Evolutionary conservation across 2,113 vertebrate species (phyloP).

Genomic region (Eonycteris spelaea): DNA sequence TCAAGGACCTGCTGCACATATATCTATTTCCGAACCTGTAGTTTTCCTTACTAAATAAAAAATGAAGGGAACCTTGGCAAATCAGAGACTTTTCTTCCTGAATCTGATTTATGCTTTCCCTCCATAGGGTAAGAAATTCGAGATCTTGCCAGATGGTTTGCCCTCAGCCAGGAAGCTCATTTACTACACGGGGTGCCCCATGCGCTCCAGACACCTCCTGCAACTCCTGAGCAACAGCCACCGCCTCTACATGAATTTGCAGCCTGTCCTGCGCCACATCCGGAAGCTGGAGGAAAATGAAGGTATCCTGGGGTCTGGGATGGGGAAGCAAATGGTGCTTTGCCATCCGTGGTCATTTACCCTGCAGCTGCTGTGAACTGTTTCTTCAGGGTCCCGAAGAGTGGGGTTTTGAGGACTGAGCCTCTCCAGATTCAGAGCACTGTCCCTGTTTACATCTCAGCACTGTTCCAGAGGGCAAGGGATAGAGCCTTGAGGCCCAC

Average conservation of each 20-base stretch:
- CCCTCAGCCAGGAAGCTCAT: slow-evolving; percentile 97
- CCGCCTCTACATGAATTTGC: slow-evolving; percentile 98
- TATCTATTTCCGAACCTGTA: neutral
- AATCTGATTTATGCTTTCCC: neutral
- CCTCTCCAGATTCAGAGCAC: neutral
- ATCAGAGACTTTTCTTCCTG: neutral
- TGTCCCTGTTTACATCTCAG: neutral
- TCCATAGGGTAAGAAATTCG: slow-evolving; percentile 96
- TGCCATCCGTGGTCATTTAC: fast-evolving
- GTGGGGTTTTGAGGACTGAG: neutral
- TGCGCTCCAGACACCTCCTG: slow-evolving; percentile 94
- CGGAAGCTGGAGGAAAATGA: slow-evolving; percentile 95
- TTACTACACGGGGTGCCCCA: slow-evolving; percentile 96
- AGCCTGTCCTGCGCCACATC: slow-evolving; percentile 95
- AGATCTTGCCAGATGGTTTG: slow-evolving; percentile 96
- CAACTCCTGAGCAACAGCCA: slow-evolving; percentile 99
- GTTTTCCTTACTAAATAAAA: neutral
- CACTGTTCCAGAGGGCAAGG: neutral
- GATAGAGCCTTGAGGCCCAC: neutral
- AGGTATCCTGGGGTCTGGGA: slow-evolving; percentile 80
- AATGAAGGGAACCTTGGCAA: neutral
- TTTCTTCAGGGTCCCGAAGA: neutral
- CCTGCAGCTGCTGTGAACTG: neutral
- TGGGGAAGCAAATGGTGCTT: neutral
- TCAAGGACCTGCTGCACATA: neutral